Evolutionary conservation across 1,140 invertebrate species (phyloP).

Genomic region (Bombus terrestris): DNA sequence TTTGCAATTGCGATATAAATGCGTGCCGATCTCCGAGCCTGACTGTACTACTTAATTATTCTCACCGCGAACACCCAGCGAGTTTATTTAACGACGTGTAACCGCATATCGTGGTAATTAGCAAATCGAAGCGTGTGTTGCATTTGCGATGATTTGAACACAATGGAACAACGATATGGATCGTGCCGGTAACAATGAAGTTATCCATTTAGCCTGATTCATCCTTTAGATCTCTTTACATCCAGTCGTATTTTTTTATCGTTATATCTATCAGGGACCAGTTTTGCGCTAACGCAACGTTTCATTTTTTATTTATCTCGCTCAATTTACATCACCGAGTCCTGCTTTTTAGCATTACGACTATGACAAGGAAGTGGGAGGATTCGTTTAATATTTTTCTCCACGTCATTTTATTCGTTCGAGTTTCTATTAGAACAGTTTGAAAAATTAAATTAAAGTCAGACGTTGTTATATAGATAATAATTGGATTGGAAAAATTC

Average conservation of each 20-base stretch:
- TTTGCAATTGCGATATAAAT: background rate
- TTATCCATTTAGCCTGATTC: too few relatives aligned
- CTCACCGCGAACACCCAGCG: background rate
- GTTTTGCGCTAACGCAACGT: too few relatives aligned
- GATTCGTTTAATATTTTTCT: accelerated
- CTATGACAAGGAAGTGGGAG: too few relatives aligned
- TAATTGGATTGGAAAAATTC: too few relatives aligned
- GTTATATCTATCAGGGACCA: accelerated
- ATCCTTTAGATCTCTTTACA: too few relatives aligned
- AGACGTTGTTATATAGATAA: too few relatives aligned
- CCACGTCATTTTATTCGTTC: accelerated
- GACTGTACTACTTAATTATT: background rate
- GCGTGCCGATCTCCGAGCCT: background rate
- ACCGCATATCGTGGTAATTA: background rate
- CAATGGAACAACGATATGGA: background rate
- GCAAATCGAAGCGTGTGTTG: background rate
- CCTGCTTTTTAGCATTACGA: too few relatives aligned
- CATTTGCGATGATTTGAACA: background rate
- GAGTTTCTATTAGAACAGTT: too few relatives aligned
- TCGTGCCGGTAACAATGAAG: too few relatives aligned
- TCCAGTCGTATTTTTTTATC: accelerated
- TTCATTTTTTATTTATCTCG: too few relatives aligned
- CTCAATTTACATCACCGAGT: too few relatives aligned
- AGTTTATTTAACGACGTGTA: background rate
- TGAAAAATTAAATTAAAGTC: too few relatives aligned